Evolutionary conservation across 2,888 invertebrate species (phyloP).

Genomic region (Netelia fuscicornis): DNA sequence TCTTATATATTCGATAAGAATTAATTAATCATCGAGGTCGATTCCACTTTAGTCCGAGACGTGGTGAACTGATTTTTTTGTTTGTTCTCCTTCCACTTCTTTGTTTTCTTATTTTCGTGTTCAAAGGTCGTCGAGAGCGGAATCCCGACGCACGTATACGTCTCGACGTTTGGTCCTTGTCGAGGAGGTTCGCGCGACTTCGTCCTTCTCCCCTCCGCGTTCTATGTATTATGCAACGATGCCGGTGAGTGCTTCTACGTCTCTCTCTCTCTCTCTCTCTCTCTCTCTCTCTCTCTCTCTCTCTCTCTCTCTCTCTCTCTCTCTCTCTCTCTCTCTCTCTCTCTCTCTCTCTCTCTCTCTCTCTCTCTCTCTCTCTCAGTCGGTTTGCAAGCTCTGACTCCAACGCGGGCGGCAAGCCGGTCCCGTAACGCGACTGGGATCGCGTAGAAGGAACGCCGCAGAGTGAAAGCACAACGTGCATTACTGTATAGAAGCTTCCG

Average conservation of each 20-base stretch:
- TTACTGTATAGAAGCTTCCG: too few relatives aligned
- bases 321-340: too few relatives aligned
- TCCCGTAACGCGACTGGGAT: constrained; percentile 20
- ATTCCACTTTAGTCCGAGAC: constrained; percentile 45
- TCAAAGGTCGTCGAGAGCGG: constrained; percentile 57
- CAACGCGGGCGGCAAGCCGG: constrained; percentile 36
- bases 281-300: too few relatives aligned
- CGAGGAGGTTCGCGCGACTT: constrained; percentile 41
- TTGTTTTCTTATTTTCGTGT: constrained; percentile 24
- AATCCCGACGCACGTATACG: constrained; percentile 13
- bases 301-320: constrained; percentile 32
- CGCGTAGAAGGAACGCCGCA: neutral
- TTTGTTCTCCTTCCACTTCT: neutral
- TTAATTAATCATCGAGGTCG: constrained; percentile 56
- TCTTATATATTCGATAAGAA: constrained; percentile 29
- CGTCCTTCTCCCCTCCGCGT: constrained; percentile 39
- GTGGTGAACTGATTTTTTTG: neutral
- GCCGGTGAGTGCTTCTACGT: constrained; percentile 71
- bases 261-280: constrained; percentile 30
- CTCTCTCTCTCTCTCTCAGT: too few relatives aligned
- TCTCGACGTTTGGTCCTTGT: constrained; percentile 25
- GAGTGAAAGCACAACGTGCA: too few relatives aligned
- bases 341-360: constrained; percentile 34
- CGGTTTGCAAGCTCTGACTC: constrained; percentile 59
- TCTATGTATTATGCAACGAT: constrained; percentile 77